These are phyloP conservation scores for Drosophila algonquin DNA, from an alignment of 2,888 invertebrate species.

Conservation along the genomic window DNA sequence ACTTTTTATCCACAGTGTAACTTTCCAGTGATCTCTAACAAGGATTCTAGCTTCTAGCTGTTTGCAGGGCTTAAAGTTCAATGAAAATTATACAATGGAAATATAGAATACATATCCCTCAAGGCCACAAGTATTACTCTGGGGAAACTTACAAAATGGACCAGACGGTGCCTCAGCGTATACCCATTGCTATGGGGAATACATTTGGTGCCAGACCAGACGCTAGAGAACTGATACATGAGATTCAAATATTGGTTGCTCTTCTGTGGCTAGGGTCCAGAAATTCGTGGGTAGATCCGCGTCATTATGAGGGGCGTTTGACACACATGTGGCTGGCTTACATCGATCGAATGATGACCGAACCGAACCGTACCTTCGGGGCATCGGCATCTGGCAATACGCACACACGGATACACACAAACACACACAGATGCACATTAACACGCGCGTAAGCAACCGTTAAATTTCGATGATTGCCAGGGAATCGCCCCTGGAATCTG, in stretches of 20 bases:
- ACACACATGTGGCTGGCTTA: conserved; percentile 47
- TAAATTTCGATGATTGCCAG: conserved; percentile 48
- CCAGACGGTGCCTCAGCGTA: conserved; percentile 10
- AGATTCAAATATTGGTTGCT: not conserved
- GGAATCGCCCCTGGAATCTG: conserved; percentile 7
- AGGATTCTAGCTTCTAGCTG: not conserved
- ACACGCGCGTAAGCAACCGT: conserved; percentile 58
- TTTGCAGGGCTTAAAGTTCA: not conserved
- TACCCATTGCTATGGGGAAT: conserved; percentile 6
- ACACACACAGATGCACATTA: conserved; percentile 2
- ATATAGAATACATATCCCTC: not conserved
- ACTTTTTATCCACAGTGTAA: too few species aligned
- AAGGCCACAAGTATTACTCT: not conserved
- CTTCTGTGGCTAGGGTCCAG: not conserved
- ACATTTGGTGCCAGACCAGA: not conserved
- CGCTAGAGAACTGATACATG: not conserved
- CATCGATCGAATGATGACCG: conserved; percentile 53
- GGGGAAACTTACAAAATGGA: conserved; percentile 23
- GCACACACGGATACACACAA: conserved; percentile 11
- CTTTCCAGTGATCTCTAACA: too few species aligned
- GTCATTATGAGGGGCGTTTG: conserved; percentile 76
- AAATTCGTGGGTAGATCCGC: conserved; percentile 32
- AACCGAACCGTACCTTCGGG: not conserved
- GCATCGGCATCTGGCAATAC: conserved; percentile 61
- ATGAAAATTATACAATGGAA: not conserved